Conservation (phyloP, 2,797 vertebrate species). For the Borostomias antarcticus region DNA sequence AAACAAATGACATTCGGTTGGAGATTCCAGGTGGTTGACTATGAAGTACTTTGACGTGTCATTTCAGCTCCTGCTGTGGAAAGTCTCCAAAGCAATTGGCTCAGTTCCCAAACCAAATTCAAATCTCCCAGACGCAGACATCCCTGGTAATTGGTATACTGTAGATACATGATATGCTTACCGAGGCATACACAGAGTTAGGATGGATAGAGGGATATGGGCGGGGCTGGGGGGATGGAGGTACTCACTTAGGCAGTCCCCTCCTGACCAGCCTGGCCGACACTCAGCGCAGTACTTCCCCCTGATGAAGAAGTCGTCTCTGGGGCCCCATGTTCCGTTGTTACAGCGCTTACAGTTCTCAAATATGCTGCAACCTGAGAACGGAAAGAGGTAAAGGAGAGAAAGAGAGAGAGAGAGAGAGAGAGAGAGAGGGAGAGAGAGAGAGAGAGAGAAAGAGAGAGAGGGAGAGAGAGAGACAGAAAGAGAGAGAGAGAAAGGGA, state of each 20-base stretch:
- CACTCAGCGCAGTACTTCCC: slow-evolving; percentile 93
- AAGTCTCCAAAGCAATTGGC: slow-evolving; percentile 46
- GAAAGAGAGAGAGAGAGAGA: neutral
- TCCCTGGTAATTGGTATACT: neutral
- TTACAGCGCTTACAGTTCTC: slow-evolving; percentile 96
- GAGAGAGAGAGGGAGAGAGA: slow-evolving; percentile 11
- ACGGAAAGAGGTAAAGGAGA: neutral
- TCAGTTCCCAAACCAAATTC: slow-evolving; percentile 48
- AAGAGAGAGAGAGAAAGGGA: neutral
- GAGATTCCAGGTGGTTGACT: slow-evolving; percentile 20
- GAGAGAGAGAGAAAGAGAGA: neutral
- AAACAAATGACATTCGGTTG: slow-evolving; percentile 26
- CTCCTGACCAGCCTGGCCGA: slow-evolving; percentile 94
- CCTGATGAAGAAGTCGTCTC: slow-evolving; percentile 92
- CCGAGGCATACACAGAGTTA: neutral
- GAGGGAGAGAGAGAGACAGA: neutral
- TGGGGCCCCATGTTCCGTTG: slow-evolving; percentile 93
- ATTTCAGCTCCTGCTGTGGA: slow-evolving; percentile 36
- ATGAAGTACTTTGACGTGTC: slow-evolving; percentile 38
- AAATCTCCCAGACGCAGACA: slow-evolving; percentile 28
- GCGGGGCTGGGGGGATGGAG: neutral
- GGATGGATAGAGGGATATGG: neutral
- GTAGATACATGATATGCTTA: neutral
- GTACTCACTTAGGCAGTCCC: slow-evolving; percentile 94
- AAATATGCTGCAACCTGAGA: slow-evolving; percentile 93